Base-by-base conservation (phyloP, 2,113 vertebrate species). In the Trogon surrucura region DNA sequence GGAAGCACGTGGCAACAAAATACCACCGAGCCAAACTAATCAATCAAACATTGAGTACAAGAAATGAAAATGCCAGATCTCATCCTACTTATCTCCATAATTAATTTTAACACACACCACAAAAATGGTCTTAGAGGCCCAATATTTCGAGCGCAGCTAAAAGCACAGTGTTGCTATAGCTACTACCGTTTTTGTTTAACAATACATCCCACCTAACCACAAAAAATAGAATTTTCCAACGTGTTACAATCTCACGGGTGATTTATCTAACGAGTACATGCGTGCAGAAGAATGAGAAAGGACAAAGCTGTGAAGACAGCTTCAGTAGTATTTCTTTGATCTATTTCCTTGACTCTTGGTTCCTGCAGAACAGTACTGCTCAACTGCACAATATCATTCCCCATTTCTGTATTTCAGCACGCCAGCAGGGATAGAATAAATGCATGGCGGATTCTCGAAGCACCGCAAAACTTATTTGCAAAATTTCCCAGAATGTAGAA, bases 81-180 rank as follows among this genome's bases (percentile, higher is more conserved):
- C 83, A 91, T 74, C 92, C 93, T 93, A 89, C 94, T 74, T 79
- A 67, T 81, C 83, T 93, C 64, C 34, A 54, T 80, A 88, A 96
- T 90, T 88, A 96, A 80, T 44, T 72, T 85, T n/a, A 65, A 45
- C 50, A 19, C 45, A 58, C 20, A 60, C 16, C 48, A 94, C 41
- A 95, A 87, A 80, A 9, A 81, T 22, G 57, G 19, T 5, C 96
- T 91, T 61, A 75, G 65, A 90, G 93, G 87, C 58, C 58, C 19
- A 70, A 10, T 36, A 36, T 80, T 95, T 82, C 45, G 62, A 65
- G 61, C 48, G 81, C 2, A 93, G 91, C 56, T 87, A 34, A 60
- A 74, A 69, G 47, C 45, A 71, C 66, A 75, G 57, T 0, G 96
- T 98, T 98, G 94, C 95, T 92, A 97, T 97, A 95, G 97, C 93